A percentile compares a stretch with the other conserved stretches of the same genome.
These are phyloP conservation scores for Andrena marginata DNA, from an alignment of 2,888 invertebrate genomes.

Conservation along the genomic window DNA sequence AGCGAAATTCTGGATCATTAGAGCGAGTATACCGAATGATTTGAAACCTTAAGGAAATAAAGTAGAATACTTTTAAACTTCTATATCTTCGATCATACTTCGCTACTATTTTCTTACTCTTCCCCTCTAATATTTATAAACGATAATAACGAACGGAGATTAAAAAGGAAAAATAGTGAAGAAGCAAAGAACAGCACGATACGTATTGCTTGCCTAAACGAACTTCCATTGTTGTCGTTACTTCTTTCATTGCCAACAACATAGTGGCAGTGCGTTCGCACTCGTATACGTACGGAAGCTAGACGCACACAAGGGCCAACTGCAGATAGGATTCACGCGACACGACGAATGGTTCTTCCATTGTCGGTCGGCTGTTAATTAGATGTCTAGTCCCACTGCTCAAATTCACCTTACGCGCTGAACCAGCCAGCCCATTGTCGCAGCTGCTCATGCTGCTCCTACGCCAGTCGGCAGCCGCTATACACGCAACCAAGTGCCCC, in stretches of 20 bases:
- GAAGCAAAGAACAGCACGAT: neutral
- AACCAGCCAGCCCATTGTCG: conserved; percentile 70
- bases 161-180: neutral
- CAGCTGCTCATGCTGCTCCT: conserved; percentile 60
- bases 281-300: conserved; percentile 40
- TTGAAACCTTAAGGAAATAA: neutral
- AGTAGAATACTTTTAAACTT: neutral
- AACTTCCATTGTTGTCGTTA: neutral
- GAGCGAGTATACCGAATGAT: neutral
- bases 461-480: conserved; percentile 63
- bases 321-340: conserved; percentile 80
- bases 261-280: conserved; percentile 24
- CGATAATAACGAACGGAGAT: neutral
- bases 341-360: conserved; percentile 82
- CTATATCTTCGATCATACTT: neutral
- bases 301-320: conserved; percentile 45
- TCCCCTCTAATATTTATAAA: neutral
- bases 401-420: conserved; percentile 81
- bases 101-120: neutral
- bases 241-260: conserved; percentile 29
- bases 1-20: neutral
- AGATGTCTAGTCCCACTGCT: conserved; percentile 83
- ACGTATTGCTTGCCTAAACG: neutral
- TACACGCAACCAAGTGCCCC: conserved; percentile 68
- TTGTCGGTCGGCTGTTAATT: conserved; percentile 84